Evolutionary conservation across 2,797 vertebrate genomes (phyloP), one percentile per base, ranked within the genome.

Genomic region (Protosalanx chinensis): DNA sequence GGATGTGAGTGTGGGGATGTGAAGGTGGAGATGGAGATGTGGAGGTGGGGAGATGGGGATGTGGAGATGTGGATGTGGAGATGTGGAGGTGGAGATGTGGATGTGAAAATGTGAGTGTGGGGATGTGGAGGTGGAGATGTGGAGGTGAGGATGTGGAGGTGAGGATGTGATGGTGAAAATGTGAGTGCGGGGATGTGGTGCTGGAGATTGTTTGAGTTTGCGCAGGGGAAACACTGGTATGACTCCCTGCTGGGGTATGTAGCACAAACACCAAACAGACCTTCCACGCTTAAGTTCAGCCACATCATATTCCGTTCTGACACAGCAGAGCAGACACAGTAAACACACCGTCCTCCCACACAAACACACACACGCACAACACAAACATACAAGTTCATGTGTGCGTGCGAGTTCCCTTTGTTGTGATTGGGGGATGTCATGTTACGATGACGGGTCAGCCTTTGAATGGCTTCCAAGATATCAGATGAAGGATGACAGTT

Each of bases 221-320:
- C 58, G 70, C 20, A 23, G 20, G 29, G 59, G n/a, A 7, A 12
- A 23, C 18, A 46, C 16, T 18, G 12, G 13, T 10, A 56, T 64
- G 35, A 60, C 32, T 7, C 18, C 20, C 64, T 35, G 16, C 23
- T 6, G 33, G 49, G n/a, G 35, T n/a, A 51, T 51, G 51, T 5
- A 67, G 15, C 15, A 13, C 66, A 61, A 72, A 72, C 46, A 58
- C 53, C 30, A 61, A 67, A 67, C 64, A 72, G 71, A 51, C 56
- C 56, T n/a, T 10, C 16, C 32, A 37, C 33, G 20, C 62, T 37
- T 0, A 46, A 46, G 41, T 46, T 46, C 41, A 27, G 20, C 12
- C 20, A 51, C 20, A 49, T 72, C 64, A 72, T 51, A 27, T 32
- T 30, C 58, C 20, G 33, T 59, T 20, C 3, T 37, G 63, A 53